Percentiles rank a stretch among this genome's conserved stretches.
Evolutionary conservation across 1,140 invertebrate genomes (phyloP).

Genomic region (Drosophila paulistorum): DNA sequence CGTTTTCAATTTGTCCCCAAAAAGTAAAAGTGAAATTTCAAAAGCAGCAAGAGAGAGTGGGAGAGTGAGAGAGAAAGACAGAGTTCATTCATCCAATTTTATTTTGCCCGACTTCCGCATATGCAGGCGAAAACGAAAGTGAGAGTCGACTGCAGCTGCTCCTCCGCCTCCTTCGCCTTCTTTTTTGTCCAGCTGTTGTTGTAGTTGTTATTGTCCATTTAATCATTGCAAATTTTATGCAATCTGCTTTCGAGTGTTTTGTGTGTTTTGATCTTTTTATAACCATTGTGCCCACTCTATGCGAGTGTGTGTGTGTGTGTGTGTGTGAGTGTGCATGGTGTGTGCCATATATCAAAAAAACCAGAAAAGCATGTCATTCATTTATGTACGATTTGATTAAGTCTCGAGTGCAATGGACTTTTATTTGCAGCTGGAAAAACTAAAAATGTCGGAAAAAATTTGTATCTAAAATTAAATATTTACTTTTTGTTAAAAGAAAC

Average conservation of each 20-base stretch:
- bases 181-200: conserved; percentile 4
- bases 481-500: too few relatives aligned
- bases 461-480: background rate
- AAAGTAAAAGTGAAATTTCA: conserved; percentile 52
- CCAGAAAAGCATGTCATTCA: conserved; percentile 44
- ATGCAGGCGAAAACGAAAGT: conserved; percentile 56
- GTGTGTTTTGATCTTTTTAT: conserved; percentile 63
- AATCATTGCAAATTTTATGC: conserved; percentile 81
- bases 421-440: conserved; percentile 26
- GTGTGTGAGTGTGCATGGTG: conserved; percentile 23
- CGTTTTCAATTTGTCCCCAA: conserved; percentile 43
- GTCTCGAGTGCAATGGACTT: conserved; percentile 66
- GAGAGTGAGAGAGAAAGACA: background rate
- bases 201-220: conserved; percentile 56
- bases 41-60: background rate
- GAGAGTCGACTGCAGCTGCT: conserved; percentile 39
- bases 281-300: conserved; percentile 29
- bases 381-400: conserved; percentile 53
- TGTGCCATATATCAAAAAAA: conserved; percentile 66
- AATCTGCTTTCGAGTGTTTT: conserved; percentile 61
- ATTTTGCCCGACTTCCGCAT: conserved; percentile 61
- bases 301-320: conserved; percentile 13
- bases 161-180: background rate
- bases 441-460: conserved; percentile 10
- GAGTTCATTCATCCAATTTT: conserved; percentile 76